phyloP scores from a whole-genome alignment of 92 coral and sea anemone genomes.

The Nematostella vectensis region DNA sequence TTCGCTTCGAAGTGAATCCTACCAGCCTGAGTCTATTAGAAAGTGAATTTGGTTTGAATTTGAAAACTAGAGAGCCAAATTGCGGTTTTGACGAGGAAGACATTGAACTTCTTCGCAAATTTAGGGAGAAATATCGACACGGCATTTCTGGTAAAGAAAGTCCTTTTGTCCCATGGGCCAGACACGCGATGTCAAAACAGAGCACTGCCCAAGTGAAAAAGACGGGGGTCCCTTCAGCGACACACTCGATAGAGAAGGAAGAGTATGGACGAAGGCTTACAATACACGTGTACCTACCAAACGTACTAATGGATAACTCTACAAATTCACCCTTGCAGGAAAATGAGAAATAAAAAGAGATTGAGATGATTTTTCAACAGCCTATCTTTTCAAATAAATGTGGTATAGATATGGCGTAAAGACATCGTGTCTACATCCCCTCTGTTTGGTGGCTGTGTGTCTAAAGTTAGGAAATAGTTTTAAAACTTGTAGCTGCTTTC shows the following conservation, averaged over 20 bases:
- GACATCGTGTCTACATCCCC: too few species aligned
- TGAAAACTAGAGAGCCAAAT: constrained; percentile 37
- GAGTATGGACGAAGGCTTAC: constrained; percentile 64
- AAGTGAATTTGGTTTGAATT: constrained; percentile 58
- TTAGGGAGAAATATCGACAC: constrained; percentile 40
- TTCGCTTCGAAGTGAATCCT: constrained; percentile 58
- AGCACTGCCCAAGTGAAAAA: constrained; percentile 7
- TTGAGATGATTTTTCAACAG: too few species aligned
- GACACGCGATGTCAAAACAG: constrained; percentile 45
- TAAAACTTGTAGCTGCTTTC: too few species aligned
- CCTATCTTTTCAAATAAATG: too few species aligned
- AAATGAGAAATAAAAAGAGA: too few species aligned
- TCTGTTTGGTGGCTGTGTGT: too few species aligned
- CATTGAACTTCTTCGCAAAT: constrained; percentile 40
- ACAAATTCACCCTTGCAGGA: neutral
- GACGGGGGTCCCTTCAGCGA: constrained; percentile 10
- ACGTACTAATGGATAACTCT: constrained; percentile 12
- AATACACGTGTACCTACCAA: constrained; percentile 78
- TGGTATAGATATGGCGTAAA: too few species aligned
- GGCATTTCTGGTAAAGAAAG: constrained; percentile 25
- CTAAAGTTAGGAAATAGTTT: too few species aligned
- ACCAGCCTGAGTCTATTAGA: constrained; percentile 50
- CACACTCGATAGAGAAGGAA: constrained; percentile 24
- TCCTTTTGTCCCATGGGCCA: constrained; percentile 72
- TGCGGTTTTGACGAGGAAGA: constrained; percentile 47